Evolutionary conservation across 2,888 invertebrate species (phyloP), one percentile per base, ranked within the genome.

Genomic region (Andrena praecox): DNA sequence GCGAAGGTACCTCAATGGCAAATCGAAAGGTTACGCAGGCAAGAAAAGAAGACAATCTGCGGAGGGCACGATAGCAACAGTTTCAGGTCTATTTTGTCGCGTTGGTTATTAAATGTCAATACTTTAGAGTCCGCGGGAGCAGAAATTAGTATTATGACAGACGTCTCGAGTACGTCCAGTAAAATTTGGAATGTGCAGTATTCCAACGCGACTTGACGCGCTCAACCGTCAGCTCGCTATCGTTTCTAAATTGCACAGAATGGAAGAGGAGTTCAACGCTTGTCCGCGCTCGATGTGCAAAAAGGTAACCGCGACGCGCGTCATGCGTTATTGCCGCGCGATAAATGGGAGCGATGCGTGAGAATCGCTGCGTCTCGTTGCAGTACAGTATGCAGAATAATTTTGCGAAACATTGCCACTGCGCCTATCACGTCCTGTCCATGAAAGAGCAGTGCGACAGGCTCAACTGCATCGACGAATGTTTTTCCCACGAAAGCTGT

Each of bases 181-280:
- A 64, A 69, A 80, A 81, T 85, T 75, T 85, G 87, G 77, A 71
- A 87, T 87, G 87, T 73, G 60, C 72, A 80, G 76, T 60, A 82
- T 86, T 67, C 80, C 85, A 31, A 80, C 83, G 29, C 82, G 89
- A 79, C 86, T 90, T 27, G 76, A 83, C 63, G 76, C 71, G 29
- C 67, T 90, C 20, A 86, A 85, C 62, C 77, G 82, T 60, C 85
- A 88, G 27, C 82, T 90, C 7, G 71, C 50, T 42, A 85, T 67
- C 33, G 87, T 90, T 63, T 82, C 87, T 8, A 85, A 87, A 72
- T 69, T 88, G 0, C 69, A 78, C 71, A 56, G 66, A 52, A 86
- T 85, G 84, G 80, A 85, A 66, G 75, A 78, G 24, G 82, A 85
- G 35, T 85, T 74, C 27, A 48, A 64, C 10, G 2, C 8, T 5